Evolutionary conservation across 2,797 vertebrate genomes (phyloP), one percentile per base, ranked within the genome.

Genomic region (Tokudaia muenninki): DNA sequence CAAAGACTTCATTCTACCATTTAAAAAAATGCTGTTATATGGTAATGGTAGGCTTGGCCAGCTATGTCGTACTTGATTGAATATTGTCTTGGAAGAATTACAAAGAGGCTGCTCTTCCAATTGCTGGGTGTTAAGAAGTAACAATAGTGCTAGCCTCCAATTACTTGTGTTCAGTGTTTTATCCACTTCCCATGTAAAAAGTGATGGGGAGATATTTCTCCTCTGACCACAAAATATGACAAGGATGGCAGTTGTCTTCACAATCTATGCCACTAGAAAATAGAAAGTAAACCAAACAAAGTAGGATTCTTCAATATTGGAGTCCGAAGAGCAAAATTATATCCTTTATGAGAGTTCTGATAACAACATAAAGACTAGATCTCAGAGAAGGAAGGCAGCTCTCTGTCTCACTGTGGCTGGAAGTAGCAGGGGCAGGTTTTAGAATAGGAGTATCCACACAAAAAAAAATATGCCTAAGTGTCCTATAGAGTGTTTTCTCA

Each of bases 81-180:
- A 44, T 72, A 90, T 92, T 96, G 67, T 78, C 89, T 91, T 83
- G 21, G 8, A 72, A 21, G 72, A 92, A 79, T 82, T 96, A 41
- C 29, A 52, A 67, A 92, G 72, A 31, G 52, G 3, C 9, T 74
- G 21, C 16, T 52, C 2, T 92, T 87, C 91, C 29, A 24, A 7
- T 50, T 70, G n/a, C 9, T 94, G 83, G 34, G 29, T 80, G 2
- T 84, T 84, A 84, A 72, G 70, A 82, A 82, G 55, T 17, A 89
- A 44, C 3, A 94, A 50, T 74, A 34, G 79, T 17, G 3, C 22
- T 63, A 63, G 65, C 41, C 72, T 65, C 79, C 16, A 61, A 6
- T 77, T 91, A 90, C n/a, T 65, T 88, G 16, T 70, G 14, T 91
- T 59, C 75, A 63, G 26, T 78, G 17, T 3, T 90, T 87, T 84